Evolutionary conservation across 2,888 invertebrate species (phyloP).

Genomic region (Parapristionchus giblindavisi): DNA sequence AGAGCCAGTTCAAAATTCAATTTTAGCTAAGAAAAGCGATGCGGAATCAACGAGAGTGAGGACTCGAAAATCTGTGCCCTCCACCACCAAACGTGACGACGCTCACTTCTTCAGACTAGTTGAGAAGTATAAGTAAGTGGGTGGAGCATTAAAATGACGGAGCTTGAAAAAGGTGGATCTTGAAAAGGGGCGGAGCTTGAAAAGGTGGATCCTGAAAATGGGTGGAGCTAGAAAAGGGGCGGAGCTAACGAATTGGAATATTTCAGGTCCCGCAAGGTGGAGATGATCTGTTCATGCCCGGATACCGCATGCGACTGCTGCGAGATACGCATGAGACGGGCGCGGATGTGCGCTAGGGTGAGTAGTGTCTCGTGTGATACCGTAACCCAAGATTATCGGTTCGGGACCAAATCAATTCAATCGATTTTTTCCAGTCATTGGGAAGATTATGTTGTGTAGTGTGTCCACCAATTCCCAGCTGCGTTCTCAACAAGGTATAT

Average conservation of each 20-base stretch:
- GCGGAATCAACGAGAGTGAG: too few species aligned
- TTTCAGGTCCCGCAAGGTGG: conserved; percentile 18
- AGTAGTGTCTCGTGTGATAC: too few species aligned
- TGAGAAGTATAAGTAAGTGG: conserved; percentile 25
- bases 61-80: too few species aligned
- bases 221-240: neutral
- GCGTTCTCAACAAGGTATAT: conserved; percentile 38
- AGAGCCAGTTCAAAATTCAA: too few species aligned
- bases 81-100: too few species aligned
- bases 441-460: conserved; percentile 41
- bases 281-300: conserved; percentile 21
- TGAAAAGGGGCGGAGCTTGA: neutral
- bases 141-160: neutral
- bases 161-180: too few species aligned
- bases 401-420: neutral
- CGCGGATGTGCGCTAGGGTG: too few species aligned
- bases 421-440: conserved; percentile 31
- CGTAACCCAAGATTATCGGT: neutral
- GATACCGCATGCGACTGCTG: conserved; percentile 10
- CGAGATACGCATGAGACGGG: neutral
- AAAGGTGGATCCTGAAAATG: neutral
- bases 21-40: too few species aligned
- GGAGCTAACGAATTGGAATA: too few species aligned
- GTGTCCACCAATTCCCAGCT: conserved; percentile 48
- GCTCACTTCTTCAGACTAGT: neutral